phyloP scores from a whole-genome alignment of 1,140 invertebrate species.

The Drosophila sulfurigaster region DNA sequence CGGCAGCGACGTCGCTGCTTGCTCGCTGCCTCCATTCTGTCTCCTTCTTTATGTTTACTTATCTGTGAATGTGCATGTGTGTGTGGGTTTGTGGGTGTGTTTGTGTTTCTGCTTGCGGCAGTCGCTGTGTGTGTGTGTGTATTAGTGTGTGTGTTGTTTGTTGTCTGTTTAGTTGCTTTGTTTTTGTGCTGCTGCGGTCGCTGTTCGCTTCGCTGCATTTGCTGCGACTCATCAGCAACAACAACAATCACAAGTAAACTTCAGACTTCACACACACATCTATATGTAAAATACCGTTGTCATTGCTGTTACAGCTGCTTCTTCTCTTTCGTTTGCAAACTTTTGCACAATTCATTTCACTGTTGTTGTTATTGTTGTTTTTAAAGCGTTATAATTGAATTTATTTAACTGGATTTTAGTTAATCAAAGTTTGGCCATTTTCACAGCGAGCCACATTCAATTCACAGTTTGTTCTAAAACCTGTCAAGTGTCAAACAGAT shows the following conservation, averaged over 20 bases:
- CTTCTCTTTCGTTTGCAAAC: constrained; percentile 6
- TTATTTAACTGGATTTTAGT: constrained; percentile 6
- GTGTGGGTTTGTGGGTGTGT: constrained; percentile 12
- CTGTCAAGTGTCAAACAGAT: constrained; percentile 2
- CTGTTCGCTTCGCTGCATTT: constrained; percentile 44
- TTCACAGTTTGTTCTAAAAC: not conserved
- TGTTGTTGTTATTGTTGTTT: constrained; percentile 16
- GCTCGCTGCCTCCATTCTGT: constrained; percentile 51
- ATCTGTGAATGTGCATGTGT: constrained; percentile 14
- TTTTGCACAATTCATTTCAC: constrained; percentile 13
- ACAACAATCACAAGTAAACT: constrained; percentile 35
- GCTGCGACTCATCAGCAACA: constrained; percentile 41
- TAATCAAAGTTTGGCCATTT: not conserved
- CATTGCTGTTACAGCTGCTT: constrained; percentile 12
- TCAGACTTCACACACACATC: constrained; percentile 12
- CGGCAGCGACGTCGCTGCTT: constrained; percentile 26
- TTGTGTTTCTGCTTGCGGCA: constrained; percentile 41
- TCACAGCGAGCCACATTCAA: not conserved
- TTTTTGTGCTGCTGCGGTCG: constrained; percentile 43
- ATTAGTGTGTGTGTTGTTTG: constrained; percentile 49
- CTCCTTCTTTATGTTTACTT: constrained; percentile 45
- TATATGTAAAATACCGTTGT: constrained; percentile 38
- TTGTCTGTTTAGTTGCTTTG: constrained; percentile 51
- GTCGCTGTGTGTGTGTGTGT: constrained; percentile 34
- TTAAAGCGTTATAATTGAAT: constrained; percentile 22